Evolutionary conservation across 2,797 vertebrate species (phyloP).

Genomic region (Acrocephalus scirpaceus): DNA sequence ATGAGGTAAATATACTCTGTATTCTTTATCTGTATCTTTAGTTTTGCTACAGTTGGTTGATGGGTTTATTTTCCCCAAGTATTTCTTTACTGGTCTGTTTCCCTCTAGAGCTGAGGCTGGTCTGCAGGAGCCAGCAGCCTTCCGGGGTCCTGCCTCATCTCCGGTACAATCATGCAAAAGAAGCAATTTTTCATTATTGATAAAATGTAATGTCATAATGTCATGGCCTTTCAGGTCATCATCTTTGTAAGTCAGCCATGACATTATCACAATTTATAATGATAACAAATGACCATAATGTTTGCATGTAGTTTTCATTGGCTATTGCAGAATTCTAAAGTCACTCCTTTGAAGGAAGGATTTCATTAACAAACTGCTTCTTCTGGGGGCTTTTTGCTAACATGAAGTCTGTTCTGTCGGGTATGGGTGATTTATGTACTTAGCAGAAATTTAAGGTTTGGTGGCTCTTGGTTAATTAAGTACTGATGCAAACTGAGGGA

Average conservation of each 20-base stretch:
- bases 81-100: background rate
- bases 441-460: background rate
- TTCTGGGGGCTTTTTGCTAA: background rate
- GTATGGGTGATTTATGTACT: background rate
- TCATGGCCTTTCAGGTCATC: slow-evolving; percentile 83
- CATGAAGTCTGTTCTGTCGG: background rate
- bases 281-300: slow-evolving; percentile 80
- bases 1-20: background rate
- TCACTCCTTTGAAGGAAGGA: slow-evolving; percentile 41
- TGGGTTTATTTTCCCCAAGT: background rate
- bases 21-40: background rate
- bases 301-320: slow-evolving; percentile 79
- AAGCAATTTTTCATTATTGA: slow-evolving; percentile 85
- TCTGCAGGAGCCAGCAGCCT: slow-evolving; percentile 11
- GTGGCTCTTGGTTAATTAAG: background rate
- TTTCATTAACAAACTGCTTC: slow-evolving; percentile 48
- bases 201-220: slow-evolving; percentile 85
- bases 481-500: background rate
- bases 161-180: slow-evolving; percentile 68
- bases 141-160: slow-evolving; percentile 46
- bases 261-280: slow-evolving; percentile 83
- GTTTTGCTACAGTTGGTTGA: background rate
- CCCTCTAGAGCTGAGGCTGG: background rate
- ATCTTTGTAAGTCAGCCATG: slow-evolving; percentile 81
- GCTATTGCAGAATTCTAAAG: slow-evolving; percentile 72